Percentiles rank a stretch among this genome's conserved stretches.
phyloP scores from a whole-genome alignment of 2,113 vertebrate species.

The Osmerus eperlanus region DNA sequence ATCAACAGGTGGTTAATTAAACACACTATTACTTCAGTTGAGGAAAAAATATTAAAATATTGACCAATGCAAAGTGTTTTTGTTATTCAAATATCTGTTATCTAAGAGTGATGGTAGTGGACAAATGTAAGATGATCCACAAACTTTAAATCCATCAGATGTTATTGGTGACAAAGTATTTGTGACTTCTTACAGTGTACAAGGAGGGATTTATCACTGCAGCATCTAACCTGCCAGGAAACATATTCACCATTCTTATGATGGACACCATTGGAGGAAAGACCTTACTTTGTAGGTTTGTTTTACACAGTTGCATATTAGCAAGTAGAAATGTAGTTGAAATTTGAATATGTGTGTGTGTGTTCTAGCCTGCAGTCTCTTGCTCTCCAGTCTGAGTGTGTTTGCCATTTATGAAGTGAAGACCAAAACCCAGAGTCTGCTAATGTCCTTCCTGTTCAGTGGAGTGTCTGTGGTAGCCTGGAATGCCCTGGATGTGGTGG shows the following conservation, averaged over 20 bases:
- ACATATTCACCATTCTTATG: conserved; percentile 73
- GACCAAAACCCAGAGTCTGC: conserved; percentile 68
- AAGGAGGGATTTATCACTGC: conserved; percentile 70
- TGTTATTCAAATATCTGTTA: background rate
- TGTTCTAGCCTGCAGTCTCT: conserved; percentile 62
- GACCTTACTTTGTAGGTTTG: conserved; percentile 64
- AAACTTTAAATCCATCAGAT: conserved; percentile 1
- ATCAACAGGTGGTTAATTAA: no score
- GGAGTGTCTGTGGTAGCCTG: conserved; percentile 72
- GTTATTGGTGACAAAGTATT: background rate
- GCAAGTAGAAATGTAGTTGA: background rate
- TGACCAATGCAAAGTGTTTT: no score
- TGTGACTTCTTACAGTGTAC: conserved; percentile 59
- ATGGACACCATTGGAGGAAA: conserved; percentile 70
- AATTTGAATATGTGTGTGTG: background rate
- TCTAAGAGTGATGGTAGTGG: background rate
- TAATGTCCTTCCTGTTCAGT: conserved; percentile 71
- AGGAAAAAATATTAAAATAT: no score
- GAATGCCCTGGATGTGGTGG: conserved; percentile 74
- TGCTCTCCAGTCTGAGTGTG: conserved; percentile 68
- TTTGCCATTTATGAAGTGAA: conserved; percentile 71
- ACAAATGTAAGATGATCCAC: background rate
- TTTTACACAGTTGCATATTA: background rate
- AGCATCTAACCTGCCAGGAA: conserved; percentile 71
- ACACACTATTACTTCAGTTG: no score